Percentiles rank a stretch among this genome's conserved stretches.
These are phyloP conservation scores for Potamarius usumacintae DNA, from an alignment of 2,113 vertebrate species.

Conservation along the genomic window DNA sequence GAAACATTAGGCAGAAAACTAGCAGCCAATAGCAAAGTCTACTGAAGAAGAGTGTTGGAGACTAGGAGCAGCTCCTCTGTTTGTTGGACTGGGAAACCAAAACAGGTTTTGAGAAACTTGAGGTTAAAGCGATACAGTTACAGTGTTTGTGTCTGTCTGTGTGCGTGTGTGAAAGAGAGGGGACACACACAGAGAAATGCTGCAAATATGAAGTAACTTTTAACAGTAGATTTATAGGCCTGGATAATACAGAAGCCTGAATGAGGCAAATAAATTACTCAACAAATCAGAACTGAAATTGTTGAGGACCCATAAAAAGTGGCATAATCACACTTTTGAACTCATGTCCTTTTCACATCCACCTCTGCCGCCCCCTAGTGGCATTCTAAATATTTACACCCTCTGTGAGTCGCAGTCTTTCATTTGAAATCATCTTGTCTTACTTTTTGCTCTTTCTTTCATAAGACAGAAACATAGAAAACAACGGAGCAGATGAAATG, in stretches of 20 bases:
- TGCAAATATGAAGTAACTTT: background rate
- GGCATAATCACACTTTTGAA: background rate
- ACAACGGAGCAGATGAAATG: background rate
- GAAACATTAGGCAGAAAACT: slow-evolving; percentile 1
- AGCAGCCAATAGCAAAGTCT: slow-evolving; percentile 16
- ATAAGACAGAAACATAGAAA: background rate
- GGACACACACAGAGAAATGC: background rate
- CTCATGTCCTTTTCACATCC: background rate
- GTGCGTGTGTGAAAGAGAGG: background rate
- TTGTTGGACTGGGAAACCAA: background rate
- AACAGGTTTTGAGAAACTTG: background rate
- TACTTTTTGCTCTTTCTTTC: background rate
- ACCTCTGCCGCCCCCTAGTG: background rate
- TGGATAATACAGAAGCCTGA: background rate
- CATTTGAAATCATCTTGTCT: background rate
- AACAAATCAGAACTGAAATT: background rate
- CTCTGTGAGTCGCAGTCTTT: slow-evolving; percentile 20
- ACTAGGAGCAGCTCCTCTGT: background rate
- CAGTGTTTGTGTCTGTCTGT: background rate
- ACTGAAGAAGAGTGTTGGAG: background rate
- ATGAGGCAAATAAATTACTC: background rate
- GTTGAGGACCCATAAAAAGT: background rate
- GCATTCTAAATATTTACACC: slow-evolving; percentile 4
- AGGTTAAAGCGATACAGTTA: background rate
- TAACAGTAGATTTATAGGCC: background rate